Evolutionary conservation across 2,888 invertebrate genomes (phyloP), one percentile per base, ranked within the genome.

Genomic region (Vandiemenella viatica): DNA sequence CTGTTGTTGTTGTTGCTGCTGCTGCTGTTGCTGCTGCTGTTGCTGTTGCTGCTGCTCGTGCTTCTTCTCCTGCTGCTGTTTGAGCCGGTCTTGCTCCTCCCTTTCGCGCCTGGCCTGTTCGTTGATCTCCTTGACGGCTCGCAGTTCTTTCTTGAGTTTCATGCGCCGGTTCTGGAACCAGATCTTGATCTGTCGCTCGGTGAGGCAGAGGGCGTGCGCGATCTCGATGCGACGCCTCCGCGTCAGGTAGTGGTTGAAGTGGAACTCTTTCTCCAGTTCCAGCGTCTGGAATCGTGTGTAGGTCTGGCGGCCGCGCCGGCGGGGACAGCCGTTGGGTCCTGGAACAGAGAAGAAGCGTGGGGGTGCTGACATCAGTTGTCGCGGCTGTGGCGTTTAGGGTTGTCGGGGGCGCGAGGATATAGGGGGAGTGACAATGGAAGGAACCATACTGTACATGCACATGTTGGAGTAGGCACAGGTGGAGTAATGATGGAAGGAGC

Each of bases 221-320:
- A 95, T 95, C 71, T 96, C 95, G 72, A 95, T 93, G 72, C 95
- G 79, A 68, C 95, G 82, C 67, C 95, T 78, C 65, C 96, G 79
- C 61, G 95, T 95, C 68, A 96, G 76, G 71, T 96, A 96, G 66
- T 93, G 92, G 72, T 95, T 96, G 74, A 92, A 93, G 67, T 95
- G 91, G 74, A 96, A 96, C 75, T 96, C 96, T 71, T 95, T 95
- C 70, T 96, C 96, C 70, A 96, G 77, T 68, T 96, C 95, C 71
- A 95, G 74, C 19, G 96, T 96, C 71, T 97, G 96, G 78, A 95
- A 93, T 63, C 95, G 84, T 57, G 95, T 96, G 77, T 96, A 96
- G 16, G 96, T 96, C 73, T 96, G 95, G 59, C 96, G 77, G 53
- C 95, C 95, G 63, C 95, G 79, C 66, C 92, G 82, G 64, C 92